Percentiles rank a stretch among this genome's conserved stretches.
Conservation (phyloP, 2,797 vertebrate species). For the Xyrichtys novacula region DNA sequence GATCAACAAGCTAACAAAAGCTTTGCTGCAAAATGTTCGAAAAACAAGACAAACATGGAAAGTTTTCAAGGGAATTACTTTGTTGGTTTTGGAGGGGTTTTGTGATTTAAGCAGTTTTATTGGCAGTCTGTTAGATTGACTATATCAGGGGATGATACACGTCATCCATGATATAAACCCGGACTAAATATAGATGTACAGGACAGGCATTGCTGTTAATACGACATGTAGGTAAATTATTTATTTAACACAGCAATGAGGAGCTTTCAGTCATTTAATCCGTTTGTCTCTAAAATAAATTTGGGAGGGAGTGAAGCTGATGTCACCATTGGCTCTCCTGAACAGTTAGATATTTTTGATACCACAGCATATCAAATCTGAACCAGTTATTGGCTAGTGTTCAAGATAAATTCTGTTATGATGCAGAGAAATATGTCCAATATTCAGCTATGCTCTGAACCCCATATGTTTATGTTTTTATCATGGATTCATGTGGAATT, state of each 20-base stretch:
- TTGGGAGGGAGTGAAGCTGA: too few species aligned
- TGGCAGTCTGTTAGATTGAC: background rate
- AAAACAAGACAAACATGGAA: slow-evolving; percentile 5
- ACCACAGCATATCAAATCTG: too few species aligned
- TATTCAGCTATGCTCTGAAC: too few species aligned
- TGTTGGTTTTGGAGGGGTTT: background rate
- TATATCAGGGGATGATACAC: background rate
- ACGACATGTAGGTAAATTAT: background rate
- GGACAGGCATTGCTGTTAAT: background rate
- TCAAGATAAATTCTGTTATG: too few species aligned
- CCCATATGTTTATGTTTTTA: too few species aligned
- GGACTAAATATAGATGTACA: background rate
- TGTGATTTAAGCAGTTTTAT: background rate
- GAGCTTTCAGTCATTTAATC: too few species aligned
- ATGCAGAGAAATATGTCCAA: too few species aligned
- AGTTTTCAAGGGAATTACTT: slow-evolving; percentile 24
- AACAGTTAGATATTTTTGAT: too few species aligned
- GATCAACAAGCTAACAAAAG: slow-evolving; percentile 41
- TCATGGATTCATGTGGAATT: too few species aligned
- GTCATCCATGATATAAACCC: background rate
- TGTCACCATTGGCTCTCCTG: too few species aligned
- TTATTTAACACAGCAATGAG: background rate
- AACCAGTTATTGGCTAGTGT: too few species aligned
- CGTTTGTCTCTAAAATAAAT: too few species aligned
- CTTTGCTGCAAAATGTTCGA: slow-evolving; percentile 22